Percentiles rank a stretch among this genome's conserved stretches.
Conservation (phyloP, 2,888 invertebrate species). For the Petrolisthes cinctipes region DNA sequence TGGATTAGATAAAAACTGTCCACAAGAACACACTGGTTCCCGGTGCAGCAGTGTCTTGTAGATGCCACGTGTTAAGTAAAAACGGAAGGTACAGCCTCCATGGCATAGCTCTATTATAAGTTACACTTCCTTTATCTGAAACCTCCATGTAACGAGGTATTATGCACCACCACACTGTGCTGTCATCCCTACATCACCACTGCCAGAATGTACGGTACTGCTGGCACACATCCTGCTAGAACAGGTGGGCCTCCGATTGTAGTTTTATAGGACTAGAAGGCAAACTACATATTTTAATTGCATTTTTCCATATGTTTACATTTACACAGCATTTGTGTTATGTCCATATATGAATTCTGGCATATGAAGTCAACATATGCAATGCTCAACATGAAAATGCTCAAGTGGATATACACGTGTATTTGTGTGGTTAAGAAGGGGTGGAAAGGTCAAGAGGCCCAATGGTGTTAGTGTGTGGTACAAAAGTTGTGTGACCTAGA, state of each 20-base stretch:
- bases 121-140: too few relatives aligned
- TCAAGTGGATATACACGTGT: slow-evolving; percentile 13
- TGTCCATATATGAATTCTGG: neutral
- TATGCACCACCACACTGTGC: neutral
- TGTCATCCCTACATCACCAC: neutral
- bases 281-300: neutral
- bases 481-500: slow-evolving; percentile 44
- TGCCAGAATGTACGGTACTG: neutral
- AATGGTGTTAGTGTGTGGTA: slow-evolving; percentile 21
- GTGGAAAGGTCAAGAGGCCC: slow-evolving; percentile 4
- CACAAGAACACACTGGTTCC: neutral
- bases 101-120: neutral
- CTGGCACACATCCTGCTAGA: slow-evolving; percentile 18
- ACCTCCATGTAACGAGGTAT: too few relatives aligned
- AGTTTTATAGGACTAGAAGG: slow-evolving; percentile 18
- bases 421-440: slow-evolving; percentile 3
- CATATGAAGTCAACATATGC: slow-evolving; percentile 2
- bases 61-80: neutral
- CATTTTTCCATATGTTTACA: slow-evolving; percentile 12
- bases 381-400: neutral
- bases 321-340: slow-evolving; percentile 3
- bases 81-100: neutral
- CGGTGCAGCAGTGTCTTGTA: neutral
- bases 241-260: neutral
- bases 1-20: neutral